These are phyloP conservation scores for Ficedula albicollis DNA, from an alignment of 2,797 vertebrate species.

Conservation along the genomic window DNA sequence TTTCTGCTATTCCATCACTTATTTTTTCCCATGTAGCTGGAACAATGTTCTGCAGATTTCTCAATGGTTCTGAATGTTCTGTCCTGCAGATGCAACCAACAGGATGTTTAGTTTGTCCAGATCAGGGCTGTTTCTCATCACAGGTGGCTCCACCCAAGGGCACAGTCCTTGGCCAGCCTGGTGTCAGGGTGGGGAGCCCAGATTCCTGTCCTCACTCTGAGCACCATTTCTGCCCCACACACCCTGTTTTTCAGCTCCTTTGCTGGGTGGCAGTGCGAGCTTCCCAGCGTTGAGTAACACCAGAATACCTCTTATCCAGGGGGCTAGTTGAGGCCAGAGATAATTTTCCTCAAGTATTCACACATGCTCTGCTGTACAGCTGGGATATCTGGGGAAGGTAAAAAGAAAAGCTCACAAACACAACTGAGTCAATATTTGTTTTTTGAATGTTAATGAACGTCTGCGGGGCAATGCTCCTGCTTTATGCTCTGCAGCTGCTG, in stretches of 20 bases:
- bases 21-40: not conserved
- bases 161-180: fast-evolving
- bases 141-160: not conserved
- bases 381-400: conserved; percentile 35
- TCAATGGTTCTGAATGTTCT: fast-evolving
- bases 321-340: not conserved
- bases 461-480: not conserved
- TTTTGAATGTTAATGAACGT: conserved; percentile 2
- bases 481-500: not conserved
- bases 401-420: conserved; percentile 45
- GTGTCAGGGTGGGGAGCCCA: not conserved
- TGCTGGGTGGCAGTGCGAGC: not conserved
- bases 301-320: not conserved
- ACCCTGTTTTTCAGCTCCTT: not conserved
- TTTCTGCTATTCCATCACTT: not conserved
- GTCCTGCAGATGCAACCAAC: not conserved
- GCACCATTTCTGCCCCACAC: not conserved
- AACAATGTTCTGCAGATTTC: not conserved
- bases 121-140: not conserved
- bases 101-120: not conserved
- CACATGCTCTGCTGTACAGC: not conserved
- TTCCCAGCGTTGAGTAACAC: not conserved
- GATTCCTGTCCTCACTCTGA: not conserved
- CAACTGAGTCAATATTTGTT: not conserved
- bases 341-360: conserved; percentile 16